Evolutionary conservation across 2,888 invertebrate species (phyloP).

Genomic region (Thysanoteuthis rhombus): DNA sequence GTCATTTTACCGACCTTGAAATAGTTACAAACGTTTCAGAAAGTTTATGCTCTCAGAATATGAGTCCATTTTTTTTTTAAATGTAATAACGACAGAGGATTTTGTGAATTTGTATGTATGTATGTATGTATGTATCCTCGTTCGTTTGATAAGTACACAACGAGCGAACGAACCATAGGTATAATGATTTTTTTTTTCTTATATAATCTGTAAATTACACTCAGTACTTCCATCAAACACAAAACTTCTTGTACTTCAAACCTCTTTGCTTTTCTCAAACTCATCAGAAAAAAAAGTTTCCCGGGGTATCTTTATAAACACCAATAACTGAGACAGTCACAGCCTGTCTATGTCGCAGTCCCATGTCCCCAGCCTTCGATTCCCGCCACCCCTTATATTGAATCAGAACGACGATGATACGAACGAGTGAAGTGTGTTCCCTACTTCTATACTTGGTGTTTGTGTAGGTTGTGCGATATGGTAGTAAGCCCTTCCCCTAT

Average conservation of each 20-base stretch:
- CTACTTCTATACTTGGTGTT: not conserved
- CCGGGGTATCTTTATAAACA: not conserved
- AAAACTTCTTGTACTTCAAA: no score
- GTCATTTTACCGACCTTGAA: not conserved
- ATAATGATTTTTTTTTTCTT: no score
- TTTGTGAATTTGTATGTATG: no score
- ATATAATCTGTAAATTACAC: no score
- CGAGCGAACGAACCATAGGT: no score
- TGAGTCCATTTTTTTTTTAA: not conserved
- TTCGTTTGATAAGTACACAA: no score
- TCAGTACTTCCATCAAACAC: no score
- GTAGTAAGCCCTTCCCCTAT: not conserved
- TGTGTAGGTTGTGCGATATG: not conserved
- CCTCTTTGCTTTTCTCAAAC: not conserved
- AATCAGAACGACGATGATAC: not conserved
- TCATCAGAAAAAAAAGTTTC: not conserved
- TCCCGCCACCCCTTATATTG: not conserved
- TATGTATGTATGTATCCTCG: no score
- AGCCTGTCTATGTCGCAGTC: not conserved
- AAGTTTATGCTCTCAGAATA: not conserved
- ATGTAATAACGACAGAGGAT: no score
- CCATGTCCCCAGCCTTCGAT: not conserved
- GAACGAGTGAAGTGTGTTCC: not conserved
- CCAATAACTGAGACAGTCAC: not conserved
- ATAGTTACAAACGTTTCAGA: not conserved